A percentile compares a stretch with the other conserved stretches of the same genome.
phyloP scores from a whole-genome alignment of 2,888 invertebrate genomes.

The Stenodera caucasica region DNA sequence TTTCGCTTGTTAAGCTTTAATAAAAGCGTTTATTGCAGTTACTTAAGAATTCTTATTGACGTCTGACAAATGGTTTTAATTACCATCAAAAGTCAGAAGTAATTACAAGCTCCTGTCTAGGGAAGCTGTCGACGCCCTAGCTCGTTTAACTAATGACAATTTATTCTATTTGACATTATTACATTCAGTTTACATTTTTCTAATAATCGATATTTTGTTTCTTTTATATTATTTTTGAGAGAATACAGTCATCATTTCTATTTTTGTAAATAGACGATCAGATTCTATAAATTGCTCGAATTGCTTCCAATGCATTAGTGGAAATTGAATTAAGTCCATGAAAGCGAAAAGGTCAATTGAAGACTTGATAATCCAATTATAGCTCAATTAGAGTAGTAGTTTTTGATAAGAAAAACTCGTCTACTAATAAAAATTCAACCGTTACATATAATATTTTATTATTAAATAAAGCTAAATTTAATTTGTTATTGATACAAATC shows the following conservation, averaged over 20 bases:
- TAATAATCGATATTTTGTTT: too few relatives aligned
- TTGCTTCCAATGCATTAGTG: neutral
- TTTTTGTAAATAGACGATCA: neutral
- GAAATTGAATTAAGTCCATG: neutral
- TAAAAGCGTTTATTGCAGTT: neutral
- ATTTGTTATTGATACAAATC: neutral
- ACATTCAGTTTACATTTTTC: neutral
- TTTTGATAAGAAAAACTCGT: too few relatives aligned
- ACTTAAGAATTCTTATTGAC: slow-evolving; percentile 32
- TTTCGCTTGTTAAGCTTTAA: neutral
- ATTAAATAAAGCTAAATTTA: neutral
- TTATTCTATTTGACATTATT: slow-evolving; percentile 27
- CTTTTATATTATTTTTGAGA: too few relatives aligned
- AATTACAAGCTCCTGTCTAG: slow-evolving; percentile 39
- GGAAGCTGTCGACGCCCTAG: slow-evolving; percentile 31
- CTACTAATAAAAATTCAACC: neutral
- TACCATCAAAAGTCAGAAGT: slow-evolving; percentile 39
- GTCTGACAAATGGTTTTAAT: slow-evolving; percentile 41
- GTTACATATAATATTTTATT: too few relatives aligned
- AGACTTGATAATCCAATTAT: slow-evolving; percentile 7
- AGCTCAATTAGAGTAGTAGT: slow-evolving; percentile 1
- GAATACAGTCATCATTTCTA: neutral
- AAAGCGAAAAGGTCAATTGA: slow-evolving; percentile 3
- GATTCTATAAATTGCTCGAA: neutral
- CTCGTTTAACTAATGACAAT: slow-evolving; percentile 37